Conservation (phyloP, 2,113 vertebrate genomes). For the Monopterus albus region DNA sequence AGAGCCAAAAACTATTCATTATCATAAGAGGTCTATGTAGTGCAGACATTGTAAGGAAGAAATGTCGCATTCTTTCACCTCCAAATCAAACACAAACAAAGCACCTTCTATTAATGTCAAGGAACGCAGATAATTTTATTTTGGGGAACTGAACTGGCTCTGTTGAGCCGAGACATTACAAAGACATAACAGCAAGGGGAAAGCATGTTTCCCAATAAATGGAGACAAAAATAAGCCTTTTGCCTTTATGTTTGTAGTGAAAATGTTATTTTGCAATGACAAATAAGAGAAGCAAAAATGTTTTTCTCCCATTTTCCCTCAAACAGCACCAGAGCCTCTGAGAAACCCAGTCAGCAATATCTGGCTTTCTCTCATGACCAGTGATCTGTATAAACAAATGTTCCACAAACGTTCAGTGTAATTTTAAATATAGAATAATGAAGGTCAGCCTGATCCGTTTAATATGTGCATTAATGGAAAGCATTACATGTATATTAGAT, state of each 20-base stretch:
- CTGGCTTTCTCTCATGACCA: neutral
- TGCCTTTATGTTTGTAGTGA: neutral
- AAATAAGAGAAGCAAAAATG: neutral
- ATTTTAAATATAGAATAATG: too few relatives aligned
- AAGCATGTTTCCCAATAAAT: neutral
- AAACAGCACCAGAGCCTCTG: neutral
- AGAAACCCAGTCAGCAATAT: neutral
- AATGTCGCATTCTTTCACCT: too few relatives aligned
- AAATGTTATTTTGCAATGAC: constrained; percentile 16
- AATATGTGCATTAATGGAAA: too few relatives aligned
- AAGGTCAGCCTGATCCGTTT: too few relatives aligned
- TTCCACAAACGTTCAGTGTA: too few relatives aligned
- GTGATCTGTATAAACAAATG: neutral
- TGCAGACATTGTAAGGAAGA: too few relatives aligned
- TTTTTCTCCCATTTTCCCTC: neutral
- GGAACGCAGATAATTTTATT: too few relatives aligned
- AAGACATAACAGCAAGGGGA: neutral
- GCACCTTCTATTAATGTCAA: too few relatives aligned
- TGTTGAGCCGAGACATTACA: neutral
- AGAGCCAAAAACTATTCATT: too few relatives aligned
- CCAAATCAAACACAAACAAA: too few relatives aligned
- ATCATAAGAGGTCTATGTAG: too few relatives aligned
- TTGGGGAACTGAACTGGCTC: constrained; percentile 5
- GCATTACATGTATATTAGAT: too few relatives aligned
- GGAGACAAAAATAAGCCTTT: constrained; percentile 1